Evolutionary conservation across 1,140 invertebrate species (phyloP).

Genomic region (Aradophagus sp.): DNA sequence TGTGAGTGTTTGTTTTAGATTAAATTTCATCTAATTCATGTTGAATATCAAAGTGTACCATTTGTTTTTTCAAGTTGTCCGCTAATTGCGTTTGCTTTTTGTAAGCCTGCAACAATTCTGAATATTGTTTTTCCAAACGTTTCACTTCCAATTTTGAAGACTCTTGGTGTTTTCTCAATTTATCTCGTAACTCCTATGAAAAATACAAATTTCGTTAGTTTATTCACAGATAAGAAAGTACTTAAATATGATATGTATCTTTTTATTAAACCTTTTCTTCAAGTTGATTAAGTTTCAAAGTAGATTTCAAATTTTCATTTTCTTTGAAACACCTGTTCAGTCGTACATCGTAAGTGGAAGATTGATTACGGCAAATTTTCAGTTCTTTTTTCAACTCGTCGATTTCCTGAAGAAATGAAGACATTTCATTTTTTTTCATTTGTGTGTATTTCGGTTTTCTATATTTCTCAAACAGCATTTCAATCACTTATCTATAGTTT

Average conservation of each 20-base stretch:
- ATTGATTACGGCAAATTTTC: constrained; percentile 66
- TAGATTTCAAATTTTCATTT: constrained; percentile 70
- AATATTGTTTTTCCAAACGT: constrained; percentile 72
- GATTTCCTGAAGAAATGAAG: constrained; percentile 62
- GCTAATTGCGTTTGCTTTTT: constrained; percentile 75
- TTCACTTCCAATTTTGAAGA: constrained; percentile 59
- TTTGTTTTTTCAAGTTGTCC: constrained; percentile 77
- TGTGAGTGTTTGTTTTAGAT: too few species aligned
- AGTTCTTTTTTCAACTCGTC: constrained; percentile 73
- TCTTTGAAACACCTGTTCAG: constrained; percentile 73
- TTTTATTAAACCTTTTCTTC: constrained; percentile 72
- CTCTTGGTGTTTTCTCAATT: constrained; percentile 69
- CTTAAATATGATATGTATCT: too few species aligned
- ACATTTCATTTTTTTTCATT: constrained; percentile 6
- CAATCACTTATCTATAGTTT: too few species aligned
- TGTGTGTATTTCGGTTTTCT: neutral
- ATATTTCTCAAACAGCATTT: neutral
- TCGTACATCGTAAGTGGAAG: constrained; percentile 66
- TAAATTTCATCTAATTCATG: constrained; percentile 7
- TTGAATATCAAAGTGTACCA: constrained; percentile 67
- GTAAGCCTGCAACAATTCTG: constrained; percentile 73
- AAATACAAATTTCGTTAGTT: constrained; percentile 7
- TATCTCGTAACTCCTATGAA: constrained; percentile 72
- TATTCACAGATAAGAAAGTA: too few species aligned
- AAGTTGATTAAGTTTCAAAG: constrained; percentile 69